phyloP scores from a whole-genome alignment of 2,113 vertebrate species.

The Otocyon megalotis region DNA sequence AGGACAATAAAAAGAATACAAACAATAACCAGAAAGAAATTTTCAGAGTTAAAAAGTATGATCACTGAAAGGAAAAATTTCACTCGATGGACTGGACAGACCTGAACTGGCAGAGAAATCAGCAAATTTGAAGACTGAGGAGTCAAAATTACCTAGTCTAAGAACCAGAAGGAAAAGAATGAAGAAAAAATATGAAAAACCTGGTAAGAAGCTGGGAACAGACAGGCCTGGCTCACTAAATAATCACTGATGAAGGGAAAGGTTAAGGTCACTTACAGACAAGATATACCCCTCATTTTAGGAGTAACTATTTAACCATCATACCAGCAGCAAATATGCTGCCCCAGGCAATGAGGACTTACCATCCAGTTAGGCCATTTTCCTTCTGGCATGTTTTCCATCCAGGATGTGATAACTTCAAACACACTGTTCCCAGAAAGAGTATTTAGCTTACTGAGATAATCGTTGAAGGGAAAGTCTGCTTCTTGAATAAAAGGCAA shows the following conservation, averaged over 20 bases:
- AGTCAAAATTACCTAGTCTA: not conserved
- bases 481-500: constrained; percentile 91
- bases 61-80: not conserved
- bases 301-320: not conserved
- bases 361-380: constrained; percentile 98
- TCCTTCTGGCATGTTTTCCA: constrained; percentile 95
- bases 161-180: constrained; percentile 10
- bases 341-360: constrained; percentile 67
- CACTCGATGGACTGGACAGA: not conserved
- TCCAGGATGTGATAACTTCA: constrained; percentile 92
- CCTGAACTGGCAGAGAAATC: not conserved
- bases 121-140: not conserved
- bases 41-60: not conserved
- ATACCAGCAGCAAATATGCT: not conserved
- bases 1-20: not conserved
- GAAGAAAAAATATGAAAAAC: not conserved
- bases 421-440: constrained; percentile 88
- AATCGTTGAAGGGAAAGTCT: constrained; percentile 96
- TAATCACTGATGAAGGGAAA: not conserved
- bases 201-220: not conserved
- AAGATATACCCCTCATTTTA: not conserved
- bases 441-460: constrained; percentile 89
- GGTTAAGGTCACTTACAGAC: not conserved
- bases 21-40: not conserved
- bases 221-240: not conserved